Percentiles rank a stretch among this genome's conserved stretches.
phyloP scores from a whole-genome alignment of 2,113 vertebrate genomes.

The Sorex araneus region DNA sequence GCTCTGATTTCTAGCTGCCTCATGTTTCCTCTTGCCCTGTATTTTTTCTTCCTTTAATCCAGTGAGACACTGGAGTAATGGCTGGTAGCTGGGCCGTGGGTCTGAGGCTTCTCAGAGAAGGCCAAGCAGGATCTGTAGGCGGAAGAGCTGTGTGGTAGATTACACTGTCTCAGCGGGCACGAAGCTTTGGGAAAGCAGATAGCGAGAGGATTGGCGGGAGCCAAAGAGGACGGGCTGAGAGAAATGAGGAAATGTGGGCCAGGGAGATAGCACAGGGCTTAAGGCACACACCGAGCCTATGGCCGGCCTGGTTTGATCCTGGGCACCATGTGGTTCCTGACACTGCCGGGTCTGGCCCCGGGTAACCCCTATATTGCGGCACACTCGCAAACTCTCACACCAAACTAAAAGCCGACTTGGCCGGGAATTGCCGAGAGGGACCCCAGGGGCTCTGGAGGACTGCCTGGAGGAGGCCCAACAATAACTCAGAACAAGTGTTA shows the following conservation, averaged over 20 bases:
- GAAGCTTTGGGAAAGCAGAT: neutral
- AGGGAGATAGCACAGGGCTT: neutral
- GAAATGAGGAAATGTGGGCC: neutral
- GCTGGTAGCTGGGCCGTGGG: neutral
- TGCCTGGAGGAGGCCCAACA: no score
- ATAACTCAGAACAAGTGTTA: no score
- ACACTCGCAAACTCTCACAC: no score
- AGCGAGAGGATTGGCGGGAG: neutral
- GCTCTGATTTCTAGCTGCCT: slow-evolving; percentile 50
- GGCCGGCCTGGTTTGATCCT: no score
- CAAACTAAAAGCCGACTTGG: no score
- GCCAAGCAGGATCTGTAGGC: slow-evolving; percentile 18
- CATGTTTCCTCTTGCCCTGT: slow-evolving; percentile 38
- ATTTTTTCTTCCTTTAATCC: slow-evolving; percentile 40
- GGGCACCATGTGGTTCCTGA: no score
- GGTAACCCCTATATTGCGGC: no score
- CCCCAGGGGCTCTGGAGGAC: no score
- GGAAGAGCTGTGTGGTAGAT: neutral
- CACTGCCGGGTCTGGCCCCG: no score
- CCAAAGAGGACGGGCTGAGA: neutral
- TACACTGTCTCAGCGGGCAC: neutral
- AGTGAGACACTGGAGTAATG: slow-evolving; percentile 58
- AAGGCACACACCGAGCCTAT: no score
- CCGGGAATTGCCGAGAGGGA: no score
- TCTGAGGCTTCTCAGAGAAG: slow-evolving; percentile 27